Evolutionary conservation across 2,797 vertebrate genomes (phyloP).

Genomic region (Sebastes oblongus): DNA sequence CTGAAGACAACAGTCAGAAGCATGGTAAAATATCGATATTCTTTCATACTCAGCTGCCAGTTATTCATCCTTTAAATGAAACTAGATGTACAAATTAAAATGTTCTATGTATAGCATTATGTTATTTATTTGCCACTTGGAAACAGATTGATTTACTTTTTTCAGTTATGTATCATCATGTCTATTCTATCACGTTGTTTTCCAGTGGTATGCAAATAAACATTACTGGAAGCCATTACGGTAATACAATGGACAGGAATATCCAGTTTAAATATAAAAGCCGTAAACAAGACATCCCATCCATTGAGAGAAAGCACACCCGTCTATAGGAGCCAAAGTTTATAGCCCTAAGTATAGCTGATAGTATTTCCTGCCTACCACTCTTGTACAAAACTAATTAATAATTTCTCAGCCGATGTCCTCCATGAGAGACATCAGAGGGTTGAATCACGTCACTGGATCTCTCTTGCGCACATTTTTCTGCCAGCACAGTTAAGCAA

Average conservation of each 20-base stretch:
- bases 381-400: conserved; percentile 77
- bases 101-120: neutral
- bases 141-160: neutral
- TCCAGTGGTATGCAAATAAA: neutral
- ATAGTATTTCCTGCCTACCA: conserved; percentile 70
- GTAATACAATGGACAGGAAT: conserved; percentile 13
- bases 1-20: neutral
- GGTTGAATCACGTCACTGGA: conserved; percentile 66
- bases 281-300: conserved; percentile 39
- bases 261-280: conserved; percentile 42
- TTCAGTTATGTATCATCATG: neutral
- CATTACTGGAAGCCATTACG: conserved; percentile 8
- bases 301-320: conserved; percentile 33
- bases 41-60: neutral
- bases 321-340: conserved; percentile 47
- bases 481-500: conserved; percentile 70
- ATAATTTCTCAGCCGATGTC: conserved; percentile 79
- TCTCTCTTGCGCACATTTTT: conserved; percentile 66
- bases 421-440: conserved; percentile 69
- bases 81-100: neutral
- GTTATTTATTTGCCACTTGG: neutral
- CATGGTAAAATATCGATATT: neutral
- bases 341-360: conserved; percentile 66
- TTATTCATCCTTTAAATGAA: neutral
- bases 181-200: neutral